A percentile compares a stretch with the other conserved stretches of the same genome.
Conservation (phyloP, 2,888 invertebrate genomes). For the Andrena camellia region DNA sequence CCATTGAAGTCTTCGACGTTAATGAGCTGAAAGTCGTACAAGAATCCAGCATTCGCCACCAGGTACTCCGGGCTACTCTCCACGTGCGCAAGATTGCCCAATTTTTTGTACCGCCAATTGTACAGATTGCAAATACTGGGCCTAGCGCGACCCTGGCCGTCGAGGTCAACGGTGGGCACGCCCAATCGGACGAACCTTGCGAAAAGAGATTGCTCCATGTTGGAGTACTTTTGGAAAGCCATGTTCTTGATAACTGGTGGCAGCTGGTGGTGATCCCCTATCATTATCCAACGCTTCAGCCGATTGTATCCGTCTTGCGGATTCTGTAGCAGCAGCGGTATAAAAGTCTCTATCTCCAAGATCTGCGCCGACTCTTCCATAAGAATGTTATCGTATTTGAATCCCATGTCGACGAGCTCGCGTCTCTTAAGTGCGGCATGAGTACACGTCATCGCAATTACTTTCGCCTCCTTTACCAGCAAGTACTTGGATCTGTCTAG, state of each 20-base stretch:
- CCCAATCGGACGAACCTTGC: slow-evolving; percentile 98
- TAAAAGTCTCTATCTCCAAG: slow-evolving; percentile 99
- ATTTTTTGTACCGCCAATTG: slow-evolving; percentile 97
- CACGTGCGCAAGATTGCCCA: slow-evolving; percentile 98
- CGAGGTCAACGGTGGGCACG: slow-evolving; percentile 98
- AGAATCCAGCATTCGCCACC: slow-evolving; percentile 96
- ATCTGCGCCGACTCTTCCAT: slow-evolving; percentile 99
- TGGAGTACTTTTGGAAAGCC: slow-evolving; percentile 99
- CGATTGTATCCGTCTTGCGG: slow-evolving; percentile 98
- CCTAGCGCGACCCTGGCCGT: slow-evolving; percentile 98
- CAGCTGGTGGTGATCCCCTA: slow-evolving; percentile 99
- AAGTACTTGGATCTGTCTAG: slow-evolving; percentile 98
- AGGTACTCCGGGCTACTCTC: slow-evolving; percentile 93
- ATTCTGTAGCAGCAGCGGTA: slow-evolving; percentile 98
- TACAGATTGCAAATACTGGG: slow-evolving; percentile 96
- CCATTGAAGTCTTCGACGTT: slow-evolving; percentile 99
- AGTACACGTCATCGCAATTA: slow-evolving; percentile 99
- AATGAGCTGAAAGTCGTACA: slow-evolving; percentile 96
- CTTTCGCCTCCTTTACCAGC: slow-evolving; percentile 99
- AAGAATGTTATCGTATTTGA: slow-evolving; percentile 99
- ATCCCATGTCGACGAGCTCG: slow-evolving; percentile 97
- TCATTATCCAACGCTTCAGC: slow-evolving; percentile 99
- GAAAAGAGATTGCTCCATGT: slow-evolving; percentile 99
- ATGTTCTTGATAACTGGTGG: slow-evolving; percentile 99
- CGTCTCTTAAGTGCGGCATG: slow-evolving; percentile 98